Conservation (phyloP, 2,113 vertebrate genomes). For the Entelurus aequoreus region DNA sequence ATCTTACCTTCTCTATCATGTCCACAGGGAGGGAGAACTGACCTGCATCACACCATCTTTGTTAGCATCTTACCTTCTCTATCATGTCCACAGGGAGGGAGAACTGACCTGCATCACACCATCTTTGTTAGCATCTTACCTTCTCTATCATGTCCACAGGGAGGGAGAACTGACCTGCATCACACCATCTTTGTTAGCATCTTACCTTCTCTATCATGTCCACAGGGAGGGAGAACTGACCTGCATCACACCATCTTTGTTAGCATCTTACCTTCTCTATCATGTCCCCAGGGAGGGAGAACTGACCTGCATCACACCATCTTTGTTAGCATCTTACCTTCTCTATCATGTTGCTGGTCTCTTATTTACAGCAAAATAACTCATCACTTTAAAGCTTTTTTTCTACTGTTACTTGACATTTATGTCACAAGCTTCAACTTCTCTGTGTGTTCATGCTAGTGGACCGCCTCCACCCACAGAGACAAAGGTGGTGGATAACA, state of each 20-base stretch:
- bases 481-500: too few species aligned
- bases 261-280: too few species aligned
- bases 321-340: too few species aligned
- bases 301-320: constrained; percentile 78
- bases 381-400: too few species aligned
- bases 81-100: constrained; percentile 95
- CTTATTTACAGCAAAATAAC: too few species aligned
- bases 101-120: constrained; percentile 82
- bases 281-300: constrained; percentile 95
- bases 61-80: too few species aligned
- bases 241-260: constrained; percentile 52
- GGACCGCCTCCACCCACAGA: too few species aligned
- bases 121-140: too few species aligned
- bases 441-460: too few species aligned
- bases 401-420: background rate
- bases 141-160: constrained; percentile 96
- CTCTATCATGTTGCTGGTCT: too few species aligned
- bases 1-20: too few species aligned
- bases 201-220: too few species aligned
- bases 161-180: constrained; percentile 91
- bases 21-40: constrained; percentile 97
- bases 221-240: constrained; percentile 94
- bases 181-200: background rate
- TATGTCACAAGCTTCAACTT: background rate
- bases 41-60: constrained; percentile 63